Evolutionary conservation across 2,113 vertebrate genomes (phyloP).

Genomic region (Motacilla alba): DNA sequence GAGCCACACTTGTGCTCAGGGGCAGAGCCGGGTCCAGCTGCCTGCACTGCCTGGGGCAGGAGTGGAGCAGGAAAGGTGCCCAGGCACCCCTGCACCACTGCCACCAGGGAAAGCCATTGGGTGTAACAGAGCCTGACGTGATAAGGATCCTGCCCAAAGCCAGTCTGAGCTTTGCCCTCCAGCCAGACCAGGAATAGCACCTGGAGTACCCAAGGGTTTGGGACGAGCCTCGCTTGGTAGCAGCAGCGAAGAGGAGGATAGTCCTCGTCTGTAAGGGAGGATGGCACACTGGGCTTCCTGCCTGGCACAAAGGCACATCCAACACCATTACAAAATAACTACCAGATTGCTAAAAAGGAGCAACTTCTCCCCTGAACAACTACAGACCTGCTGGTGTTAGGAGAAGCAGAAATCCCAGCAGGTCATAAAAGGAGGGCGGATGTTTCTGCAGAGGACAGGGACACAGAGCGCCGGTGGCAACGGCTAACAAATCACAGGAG

Average conservation of each 20-base stretch:
- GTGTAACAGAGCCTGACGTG: neutral
- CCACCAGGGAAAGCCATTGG: neutral
- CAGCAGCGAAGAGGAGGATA: neutral
- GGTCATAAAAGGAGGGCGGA: neutral
- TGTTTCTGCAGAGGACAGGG: neutral
- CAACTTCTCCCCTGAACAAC: neutral
- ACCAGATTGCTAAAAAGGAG: neutral
- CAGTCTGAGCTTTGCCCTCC: neutral
- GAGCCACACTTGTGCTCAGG: neutral
- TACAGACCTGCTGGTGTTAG: rapidly evolving
- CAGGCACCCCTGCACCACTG: neutral
- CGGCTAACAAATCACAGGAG: slow-evolving; percentile 11
- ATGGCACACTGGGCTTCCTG: rapidly evolving
- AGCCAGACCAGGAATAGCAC: neutral
- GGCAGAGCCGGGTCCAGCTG: rapidly evolving
- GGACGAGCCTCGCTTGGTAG: neutral
- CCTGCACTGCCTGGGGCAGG: neutral
- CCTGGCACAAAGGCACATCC: neutral
- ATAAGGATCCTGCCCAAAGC: neutral
- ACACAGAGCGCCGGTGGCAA: neutral
- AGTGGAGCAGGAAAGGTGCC: neutral
- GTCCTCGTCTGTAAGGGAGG: neutral
- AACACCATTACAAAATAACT: neutral
- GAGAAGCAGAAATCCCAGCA: neutral
- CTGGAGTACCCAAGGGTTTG: neutral